Evolutionary conservation across 2,888 invertebrate genomes (phyloP), one percentile per base, ranked within the genome.

Genomic region (Tenthredo notha): DNA sequence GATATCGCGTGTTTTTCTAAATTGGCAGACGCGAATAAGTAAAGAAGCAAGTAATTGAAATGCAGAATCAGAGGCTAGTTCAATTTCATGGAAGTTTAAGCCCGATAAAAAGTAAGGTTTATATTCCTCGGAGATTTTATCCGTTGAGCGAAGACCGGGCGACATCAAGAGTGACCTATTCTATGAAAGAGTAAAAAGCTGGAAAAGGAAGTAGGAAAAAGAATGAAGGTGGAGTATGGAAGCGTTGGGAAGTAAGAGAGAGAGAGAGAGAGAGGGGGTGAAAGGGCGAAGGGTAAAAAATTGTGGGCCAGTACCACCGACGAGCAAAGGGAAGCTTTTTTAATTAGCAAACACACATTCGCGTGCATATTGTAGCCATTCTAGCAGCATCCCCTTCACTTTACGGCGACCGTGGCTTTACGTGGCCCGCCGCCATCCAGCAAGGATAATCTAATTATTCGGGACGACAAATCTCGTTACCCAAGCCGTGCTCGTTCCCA

Each of bases 381-480:
- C 87, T 84, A 87, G 87, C 75, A 86, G 85, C 88, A 87, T 88
- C 88, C 86, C 86, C 85, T 83, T 67, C 87, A 86, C 85, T 86
- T 74, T 85, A 86, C 85, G 86, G 85, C 78, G 85, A 86, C 87
- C 87, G 87, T 86, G 86, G 86, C 86, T 86, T 83, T 67, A 83
- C 83, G 67, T 83, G 67, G 83, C 83, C 83, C 83, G 83, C 78
- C 84, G 85, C 86, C 88, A 87, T 88, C 88, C 88, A 86, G 89
- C 86, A 88, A 87, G 90, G 87, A 88, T 91, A 91, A 91, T 91
- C 88, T 91, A 90, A 91, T 91, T 91, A 91, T 91, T 89, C 89
- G 88, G 88, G 88, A 89, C 90, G 91, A 91, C 90, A 90, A 91
- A 91, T 91, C 90, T 90, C 91, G 90, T 91, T 91, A 91, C 87